phyloP scores from a whole-genome alignment of 2,113 vertebrate species.

The Aplodontia rufa region DNA sequence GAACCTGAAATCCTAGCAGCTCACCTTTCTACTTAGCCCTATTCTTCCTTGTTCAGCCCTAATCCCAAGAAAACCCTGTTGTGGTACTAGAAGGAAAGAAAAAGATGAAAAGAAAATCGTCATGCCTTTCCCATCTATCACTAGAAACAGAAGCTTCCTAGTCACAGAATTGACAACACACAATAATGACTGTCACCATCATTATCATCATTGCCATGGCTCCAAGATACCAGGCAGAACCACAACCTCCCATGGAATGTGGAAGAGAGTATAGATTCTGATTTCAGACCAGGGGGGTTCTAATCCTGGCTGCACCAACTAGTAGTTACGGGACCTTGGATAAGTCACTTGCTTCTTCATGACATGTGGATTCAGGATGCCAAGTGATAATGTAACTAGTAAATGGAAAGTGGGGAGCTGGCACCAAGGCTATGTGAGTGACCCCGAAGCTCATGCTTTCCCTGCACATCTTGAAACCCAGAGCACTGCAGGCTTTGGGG shows the following conservation, averaged over 20 bases:
- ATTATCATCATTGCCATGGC: neutral
- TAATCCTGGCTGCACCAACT: neutral
- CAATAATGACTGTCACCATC: neutral
- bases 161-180: neutral
- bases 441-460: neutral
- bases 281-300: neutral
- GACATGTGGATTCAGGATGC: neutral
- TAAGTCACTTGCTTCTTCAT: neutral
- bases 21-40: neutral
- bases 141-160: neutral
- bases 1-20: neutral
- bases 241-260: neutral
- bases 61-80: neutral
- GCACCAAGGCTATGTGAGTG: neutral
- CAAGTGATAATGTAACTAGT: neutral
- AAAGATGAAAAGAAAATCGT: neutral
- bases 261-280: neutral
- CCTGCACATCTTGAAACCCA: neutral
- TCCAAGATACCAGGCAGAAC: neutral
- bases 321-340: neutral
- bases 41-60: constrained; percentile 22
- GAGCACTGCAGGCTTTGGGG: neutral
- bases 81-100: neutral
- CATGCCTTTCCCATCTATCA: neutral
- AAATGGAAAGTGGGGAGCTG: neutral